Evolutionary conservation across 1,140 invertebrate genomes (phyloP), one percentile per base, ranked within the genome.

Genomic region (Ylistrum balloti): DNA sequence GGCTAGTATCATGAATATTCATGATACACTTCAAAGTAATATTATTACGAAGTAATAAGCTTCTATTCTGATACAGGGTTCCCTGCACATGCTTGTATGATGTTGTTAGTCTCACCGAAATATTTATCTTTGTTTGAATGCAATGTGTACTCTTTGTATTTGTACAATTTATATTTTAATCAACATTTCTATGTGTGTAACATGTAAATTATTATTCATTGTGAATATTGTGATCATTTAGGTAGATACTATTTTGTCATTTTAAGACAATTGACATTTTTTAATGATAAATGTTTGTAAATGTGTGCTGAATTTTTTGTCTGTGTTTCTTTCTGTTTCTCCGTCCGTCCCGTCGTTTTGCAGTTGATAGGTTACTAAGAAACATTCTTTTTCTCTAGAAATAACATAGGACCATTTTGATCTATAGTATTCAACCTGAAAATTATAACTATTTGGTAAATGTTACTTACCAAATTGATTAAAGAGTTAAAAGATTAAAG

Each of bases 261-360:
- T 74, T 74, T 74, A 74, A 74, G n/a, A n/a, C 17, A 28, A 74
- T 74, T 38, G 56, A 74, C 56, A 74, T 74, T 74, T 74, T 74
- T 74, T 28, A 74, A 17, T 74, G 56, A 74, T 74, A 74, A 74
- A 74, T 28, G 56, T 74, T 17, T 74, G 56, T 74, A 74, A 74
- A 74, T 74, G 56, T 74, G 56, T 74, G 56, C 56, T 28, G 56
- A 74, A 28, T 74, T 13, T 38, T 38, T n/a, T 74, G 56, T 74
- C 56, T 74, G n/a, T 74, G 56, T 74, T 74, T 74, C 56, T 74
- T 74, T 74, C 56, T 74, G 56, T 74, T 74, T 28, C 56, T 74
- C 56, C 56, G 56, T 74, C 56, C 56, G 56, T 74, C 56, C 56
- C n/a, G 15, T 74, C 20, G 22, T 74, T 28, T 74, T 74, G 20